Conservation (phyloP, 2,888 invertebrate species). For the Drosophila emarginata region DNA sequence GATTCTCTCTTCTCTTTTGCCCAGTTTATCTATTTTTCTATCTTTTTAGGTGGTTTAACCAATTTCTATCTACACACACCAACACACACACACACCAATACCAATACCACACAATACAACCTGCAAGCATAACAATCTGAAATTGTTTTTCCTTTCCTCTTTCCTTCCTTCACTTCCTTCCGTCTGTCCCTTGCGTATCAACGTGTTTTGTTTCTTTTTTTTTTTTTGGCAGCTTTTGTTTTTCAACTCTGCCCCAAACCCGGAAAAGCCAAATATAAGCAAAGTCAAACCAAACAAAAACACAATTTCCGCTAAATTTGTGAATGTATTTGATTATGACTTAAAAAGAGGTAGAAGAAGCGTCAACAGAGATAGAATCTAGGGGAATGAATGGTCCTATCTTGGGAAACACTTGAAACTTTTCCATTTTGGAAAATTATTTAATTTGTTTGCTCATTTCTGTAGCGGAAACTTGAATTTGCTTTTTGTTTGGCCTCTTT, state of each 20-base stretch:
- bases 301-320: constrained; percentile 8
- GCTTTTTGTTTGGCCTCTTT: not conserved
- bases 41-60: constrained; percentile 1
- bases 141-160: constrained; percentile 1
- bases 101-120: not conserved
- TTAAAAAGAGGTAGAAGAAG: not conserved
- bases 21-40: not conserved
- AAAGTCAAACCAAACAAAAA: constrained; percentile 7
- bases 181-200: too few species aligned
- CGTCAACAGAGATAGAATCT: not conserved
- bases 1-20: not conserved
- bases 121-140: constrained; percentile 7
- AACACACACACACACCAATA: not conserved
- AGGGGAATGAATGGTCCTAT: not conserved
- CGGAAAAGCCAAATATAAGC: not conserved
- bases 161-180: not conserved
- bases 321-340: constrained; percentile 6
- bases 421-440: constrained; percentile 5
- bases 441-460: not conserved
- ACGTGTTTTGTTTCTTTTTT: too few species aligned
- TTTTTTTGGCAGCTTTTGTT: not conserved
- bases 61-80: not conserved
- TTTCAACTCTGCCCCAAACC: not conserved
- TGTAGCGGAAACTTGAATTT: not conserved
- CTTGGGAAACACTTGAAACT: not conserved